Evolutionary conservation across 2,888 invertebrate species (phyloP).

Genomic region (Agapostemon virescens): DNA sequence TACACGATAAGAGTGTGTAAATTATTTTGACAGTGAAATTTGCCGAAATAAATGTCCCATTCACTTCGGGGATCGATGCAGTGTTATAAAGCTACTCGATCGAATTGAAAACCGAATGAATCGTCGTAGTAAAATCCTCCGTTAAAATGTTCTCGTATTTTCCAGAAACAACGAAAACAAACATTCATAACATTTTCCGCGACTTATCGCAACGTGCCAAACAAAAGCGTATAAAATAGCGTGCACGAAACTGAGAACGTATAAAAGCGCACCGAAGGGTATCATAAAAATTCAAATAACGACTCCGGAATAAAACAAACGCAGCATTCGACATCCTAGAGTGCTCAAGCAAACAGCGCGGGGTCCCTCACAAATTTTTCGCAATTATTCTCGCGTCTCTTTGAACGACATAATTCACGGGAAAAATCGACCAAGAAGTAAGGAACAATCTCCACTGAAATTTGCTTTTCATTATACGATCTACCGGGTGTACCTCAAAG

Average conservation of each 20-base stretch:
- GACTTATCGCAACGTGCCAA: background rate
- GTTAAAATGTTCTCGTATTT: background rate
- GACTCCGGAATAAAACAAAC: background rate
- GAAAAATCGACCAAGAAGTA: background rate
- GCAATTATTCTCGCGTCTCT: background rate
- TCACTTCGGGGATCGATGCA: background rate
- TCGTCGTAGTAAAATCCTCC: background rate
- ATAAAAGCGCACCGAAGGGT: background rate
- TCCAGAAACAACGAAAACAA: too few species aligned
- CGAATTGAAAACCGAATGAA: background rate
- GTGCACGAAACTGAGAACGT: background rate
- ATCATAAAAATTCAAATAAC: slow-evolving; percentile 1
- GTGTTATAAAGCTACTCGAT: background rate
- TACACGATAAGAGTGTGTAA: too few species aligned
- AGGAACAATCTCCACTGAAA: background rate
- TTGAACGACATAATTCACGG: background rate
- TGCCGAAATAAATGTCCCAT: background rate
- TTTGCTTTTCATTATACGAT: background rate
- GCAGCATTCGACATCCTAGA: background rate
- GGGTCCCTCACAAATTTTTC: background rate
- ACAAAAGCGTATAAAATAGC: background rate
- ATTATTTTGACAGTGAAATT: background rate
- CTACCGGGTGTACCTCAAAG: too few species aligned
- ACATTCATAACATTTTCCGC: background rate
- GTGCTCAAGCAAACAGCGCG: background rate